Conservation (phyloP, 2,888 invertebrate genomes). For the Platypus cylindrus region DNA sequence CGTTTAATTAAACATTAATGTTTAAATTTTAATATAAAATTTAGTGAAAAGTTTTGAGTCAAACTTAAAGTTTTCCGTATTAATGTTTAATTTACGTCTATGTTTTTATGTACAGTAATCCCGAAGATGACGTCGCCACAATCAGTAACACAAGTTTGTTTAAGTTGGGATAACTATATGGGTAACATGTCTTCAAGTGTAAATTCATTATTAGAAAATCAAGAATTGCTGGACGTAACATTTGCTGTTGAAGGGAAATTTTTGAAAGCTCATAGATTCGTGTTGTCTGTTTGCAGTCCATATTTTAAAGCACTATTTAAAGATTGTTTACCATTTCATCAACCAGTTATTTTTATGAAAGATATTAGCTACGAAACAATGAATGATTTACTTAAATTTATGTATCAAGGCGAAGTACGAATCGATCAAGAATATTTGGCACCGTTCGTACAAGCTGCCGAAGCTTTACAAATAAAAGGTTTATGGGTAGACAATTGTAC, state of each 20-base stretch:
- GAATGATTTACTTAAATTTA: slow-evolving; percentile 44
- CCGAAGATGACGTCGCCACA: too few relatives aligned
- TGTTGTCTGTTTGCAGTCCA: slow-evolving; percentile 57
- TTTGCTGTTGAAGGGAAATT: slow-evolving; percentile 42
- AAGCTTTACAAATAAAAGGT: slow-evolving; percentile 35
- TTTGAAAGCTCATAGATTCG: slow-evolving; percentile 57
- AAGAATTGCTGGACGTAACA: slow-evolving; percentile 36
- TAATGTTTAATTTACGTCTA: too few relatives aligned
- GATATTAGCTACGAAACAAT: slow-evolving; percentile 44
- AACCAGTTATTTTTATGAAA: slow-evolving; percentile 49
- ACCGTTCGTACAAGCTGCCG: slow-evolving; percentile 35
- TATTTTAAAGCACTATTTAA: slow-evolving; percentile 59
- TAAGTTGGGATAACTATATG: slow-evolving; percentile 64
- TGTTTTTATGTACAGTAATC: too few relatives aligned
- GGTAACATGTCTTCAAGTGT: slow-evolving; percentile 55
- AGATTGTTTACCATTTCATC: slow-evolving; percentile 51
- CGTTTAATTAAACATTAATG: too few relatives aligned
- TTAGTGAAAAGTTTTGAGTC: too few relatives aligned
- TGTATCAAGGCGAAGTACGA: slow-evolving; percentile 47
- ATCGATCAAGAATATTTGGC: slow-evolving; percentile 33
- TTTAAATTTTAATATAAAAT: too few relatives aligned
- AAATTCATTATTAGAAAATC: slow-evolving; percentile 35
- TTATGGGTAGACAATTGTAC: slow-evolving; percentile 32
- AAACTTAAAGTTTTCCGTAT: too few relatives aligned
- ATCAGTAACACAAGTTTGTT: slow-evolving; percentile 57